Base-by-base conservation (phyloP, 2,888 invertebrate species). In the Rotaria socialis region DNA sequence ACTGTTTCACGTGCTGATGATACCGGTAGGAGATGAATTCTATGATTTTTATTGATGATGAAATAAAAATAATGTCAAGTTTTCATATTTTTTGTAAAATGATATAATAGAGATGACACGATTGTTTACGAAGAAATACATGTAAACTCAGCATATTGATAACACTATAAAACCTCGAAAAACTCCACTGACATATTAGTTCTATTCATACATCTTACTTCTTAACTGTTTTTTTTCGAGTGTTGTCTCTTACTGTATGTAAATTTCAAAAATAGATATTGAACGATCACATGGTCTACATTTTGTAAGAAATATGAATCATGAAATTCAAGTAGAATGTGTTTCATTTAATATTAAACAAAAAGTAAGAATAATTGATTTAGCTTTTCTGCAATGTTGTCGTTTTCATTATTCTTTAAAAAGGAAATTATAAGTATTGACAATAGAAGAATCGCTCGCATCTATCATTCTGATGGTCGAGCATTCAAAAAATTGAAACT, bases 261-360 rank as follows among this genome's bases (percentile, higher is more conserved):
- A 35, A 35, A 35, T 35, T 35, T 35, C 35, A 35, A 35, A 19
- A n/a, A 47, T n/a, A 80, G 80, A 80, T 35, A 80, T 80, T 16
- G 80, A 80, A 80, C 80, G 80, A 24, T 80, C 80, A 24, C 80
- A 80, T 80, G 80, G 80, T n/a, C 22, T 80, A 47, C 80, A 80
- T 80, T 80, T 80, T 19, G 24, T 80, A n/a, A 47, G 80, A n/a
- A 80, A 80, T 47, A 80, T 80, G 3, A 80, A 80, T 47, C 80
- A 80, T 80, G 80, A 80, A n/a, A 80, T 80, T 47, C 47, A 24
- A 47, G 80, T 47, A 11, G n/a, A 47, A 47, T 80, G 80, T 43
- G 47, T 43, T 47, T 24, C 80, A 24, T 80, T 47, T 7, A 80
- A 80, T 47, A 80, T 47, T n/a, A 80, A 47, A 24, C 43, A 24